Base-by-base conservation (phyloP, 1,140 invertebrate species). In the Drosophila tani region DNA sequence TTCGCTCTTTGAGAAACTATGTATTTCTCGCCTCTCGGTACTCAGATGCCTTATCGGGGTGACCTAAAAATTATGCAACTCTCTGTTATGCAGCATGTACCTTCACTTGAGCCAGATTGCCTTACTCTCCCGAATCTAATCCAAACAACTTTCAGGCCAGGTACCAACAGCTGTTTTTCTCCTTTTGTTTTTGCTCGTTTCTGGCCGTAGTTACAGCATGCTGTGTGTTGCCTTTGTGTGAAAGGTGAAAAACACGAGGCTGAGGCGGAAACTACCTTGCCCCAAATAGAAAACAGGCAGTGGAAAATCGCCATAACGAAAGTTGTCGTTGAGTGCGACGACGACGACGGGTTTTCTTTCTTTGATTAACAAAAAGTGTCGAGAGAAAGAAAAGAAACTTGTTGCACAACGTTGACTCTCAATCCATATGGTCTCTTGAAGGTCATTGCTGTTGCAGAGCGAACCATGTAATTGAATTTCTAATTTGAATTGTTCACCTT, bases 251-350 rank as follows among this genome's bases (percentile, higher is more conserved):
- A 79, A 49, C 32, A 53, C 57, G 53, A 76, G 51, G 64, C 87
- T 84, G 87, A 91, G 56, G 67, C 87, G 87, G 87, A 91, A 91
- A 91, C 81, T 80, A 86, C 82, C 87, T 91, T 91, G 87, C 73
- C 76, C 86, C 74, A 78, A 87, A 84, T 84, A 81, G 75, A 46
- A 57, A 29, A 47, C 66, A 57, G 58, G 32, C 75, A 41, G 45
- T 59, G 66, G 64, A 45, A 63, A 70, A 74, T 71, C 41, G 70
- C 67, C 68, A 38, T 43, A 70, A 74, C 60, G 73, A 75, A 75
- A 75, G 73, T 75, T 43, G 70, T 68, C 38, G 24, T 21, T 24
- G 51, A 21, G 35, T 40, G 9, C 19, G 5, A 5, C 43, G 62
- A 5, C 43, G 62, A 29, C 65, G 46, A 67, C 63, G 66, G 63